Evolutionary conservation across 1,140 invertebrate genomes (phyloP).

Genomic region (Nixonia krombeini): DNA sequence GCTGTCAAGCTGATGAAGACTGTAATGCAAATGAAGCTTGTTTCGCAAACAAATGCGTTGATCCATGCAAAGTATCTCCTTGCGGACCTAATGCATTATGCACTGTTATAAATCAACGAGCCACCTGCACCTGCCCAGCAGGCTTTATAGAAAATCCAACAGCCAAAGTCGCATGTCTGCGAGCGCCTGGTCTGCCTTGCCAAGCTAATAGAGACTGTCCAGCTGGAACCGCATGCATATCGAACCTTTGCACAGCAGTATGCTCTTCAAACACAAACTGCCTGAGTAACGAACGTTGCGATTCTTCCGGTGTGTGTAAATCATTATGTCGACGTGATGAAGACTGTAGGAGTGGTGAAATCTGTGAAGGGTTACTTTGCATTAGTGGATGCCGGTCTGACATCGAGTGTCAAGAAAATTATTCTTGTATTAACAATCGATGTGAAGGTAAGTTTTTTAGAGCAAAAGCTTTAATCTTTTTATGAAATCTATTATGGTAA

Average conservation of each 20-base stretch:
- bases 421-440: conserved; percentile 81
- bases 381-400: conserved; percentile 85
- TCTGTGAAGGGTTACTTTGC: conserved; percentile 86
- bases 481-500: too few species aligned
- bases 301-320: conserved; percentile 75
- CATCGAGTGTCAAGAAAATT: conserved; percentile 79
- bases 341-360: conserved; percentile 86
- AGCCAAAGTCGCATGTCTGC: conserved; percentile 85
- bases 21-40: conserved; percentile 88
- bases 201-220: conserved; percentile 81
- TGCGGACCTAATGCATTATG: conserved; percentile 89
- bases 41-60: conserved; percentile 82
- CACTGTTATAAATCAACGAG: conserved; percentile 84
- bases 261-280: conserved; percentile 84
- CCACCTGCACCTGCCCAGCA: conserved; percentile 82
- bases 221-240: conserved; percentile 79
- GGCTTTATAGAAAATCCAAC: conserved; percentile 89
- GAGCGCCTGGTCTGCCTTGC: conserved; percentile 81
- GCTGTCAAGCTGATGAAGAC: conserved; percentile 89
- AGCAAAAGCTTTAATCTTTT: too few species aligned
- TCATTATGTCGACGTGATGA: conserved; percentile 82
- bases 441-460: conserved; percentile 72
- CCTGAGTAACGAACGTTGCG: conserved; percentile 85
- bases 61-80: conserved; percentile 83
- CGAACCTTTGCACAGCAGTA: conserved; percentile 80